Evolutionary conservation across 2,888 invertebrate species (phyloP), one percentile per base, ranked within the genome.

Genomic region (Dioctria rufipes): DNA sequence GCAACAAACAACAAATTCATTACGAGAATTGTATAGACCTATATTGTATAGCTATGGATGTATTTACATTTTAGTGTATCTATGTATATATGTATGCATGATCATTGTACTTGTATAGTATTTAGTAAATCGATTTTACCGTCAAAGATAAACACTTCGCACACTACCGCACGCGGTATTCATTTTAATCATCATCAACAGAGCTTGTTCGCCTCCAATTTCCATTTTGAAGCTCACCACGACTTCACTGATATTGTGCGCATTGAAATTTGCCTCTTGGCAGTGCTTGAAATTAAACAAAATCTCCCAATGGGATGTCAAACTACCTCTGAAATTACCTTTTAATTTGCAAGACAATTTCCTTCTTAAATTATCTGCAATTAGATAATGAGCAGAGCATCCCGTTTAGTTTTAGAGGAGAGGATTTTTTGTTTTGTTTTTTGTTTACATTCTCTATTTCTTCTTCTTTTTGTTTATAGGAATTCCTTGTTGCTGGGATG

Each of bases 251-350:
- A 8, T 51, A 39, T 69, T 69, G 49, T 51, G 54, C 39, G n/a
- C 40, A 25, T 5, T 75, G 73, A 75, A 43, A 60, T 75, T 75
- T 49, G 73, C 60, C 73, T 75, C 42, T n/a, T 13, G 71, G 58
- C 58, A 40, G 43, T 75, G 60, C 58, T 58, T 11, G 42, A 60
- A 60, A 60, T 75, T 75, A 75, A 75, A 75, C 58, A 75, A 75
- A 60, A 75, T 75, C 73, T 58, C 60, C 60, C 60, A 25, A 75
- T 60, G 43, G 42, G 73, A 75, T 75, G 73, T 75, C 73, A 60
- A 75, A 75, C 73, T 75, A 75, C 73, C 60, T 75, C 42, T 42
- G 60, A n/a, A 75, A 75, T 75, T 60, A 75, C 60, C 73, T 75
- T 42, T 75, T 75, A 75, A 75, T 75, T 75, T 75, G 60, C 25